Evolutionary conservation across 2,888 invertebrate genomes (phyloP), one percentile per base, ranked within the genome.

Genomic region (Drosophila diplacantha): DNA sequence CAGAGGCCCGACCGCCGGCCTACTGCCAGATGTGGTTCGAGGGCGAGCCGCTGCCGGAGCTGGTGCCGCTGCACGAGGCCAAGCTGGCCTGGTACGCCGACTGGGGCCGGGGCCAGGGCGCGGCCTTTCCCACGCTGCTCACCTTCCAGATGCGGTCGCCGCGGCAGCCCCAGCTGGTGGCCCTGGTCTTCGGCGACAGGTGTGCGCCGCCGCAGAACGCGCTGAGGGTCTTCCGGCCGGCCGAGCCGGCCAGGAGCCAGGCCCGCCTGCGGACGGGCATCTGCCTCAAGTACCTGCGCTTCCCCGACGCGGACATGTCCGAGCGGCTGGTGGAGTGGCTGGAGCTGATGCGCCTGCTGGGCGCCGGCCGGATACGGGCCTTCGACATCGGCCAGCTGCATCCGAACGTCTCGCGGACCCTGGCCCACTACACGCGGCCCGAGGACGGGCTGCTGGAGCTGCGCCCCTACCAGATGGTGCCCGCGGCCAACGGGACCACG

Each of bases 261-360:
- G 11, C 5, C 0, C 41, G n/a, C 0, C 37, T 57, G 11, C 61
- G 71, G 0, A 75, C 96, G 85, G 96, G 95, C 8, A 95, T 96
- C 3, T 96, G 96, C 88, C 95, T 96, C 24, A 96, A 96, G 87
- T 96, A 96, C 0, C 89, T 97, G 50, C 95, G 95, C 86, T 97
- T 96, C 84, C 91, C 94, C n/a, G 93, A 95, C 87, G 22, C 22
- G 22, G 22, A 97, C 86, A 89, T 96, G 7, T 95, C 95, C 1
- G 93, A 94, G 5, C 91, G 95, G 7, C 89, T 96, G 34, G 92
- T 96, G 41, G 97, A 97, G 87, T 97, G 97, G 97, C 93, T 97
- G 75, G 96, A 97, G 86, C 89, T 96, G 47, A 89, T 96, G 60
- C 91, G 91, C 12, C 88, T 95, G 29, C 89, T 97, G 31, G 97